Evolutionary conservation across 2,797 vertebrate species (phyloP).

Genomic region (Chloroceryle amazona): DNA sequence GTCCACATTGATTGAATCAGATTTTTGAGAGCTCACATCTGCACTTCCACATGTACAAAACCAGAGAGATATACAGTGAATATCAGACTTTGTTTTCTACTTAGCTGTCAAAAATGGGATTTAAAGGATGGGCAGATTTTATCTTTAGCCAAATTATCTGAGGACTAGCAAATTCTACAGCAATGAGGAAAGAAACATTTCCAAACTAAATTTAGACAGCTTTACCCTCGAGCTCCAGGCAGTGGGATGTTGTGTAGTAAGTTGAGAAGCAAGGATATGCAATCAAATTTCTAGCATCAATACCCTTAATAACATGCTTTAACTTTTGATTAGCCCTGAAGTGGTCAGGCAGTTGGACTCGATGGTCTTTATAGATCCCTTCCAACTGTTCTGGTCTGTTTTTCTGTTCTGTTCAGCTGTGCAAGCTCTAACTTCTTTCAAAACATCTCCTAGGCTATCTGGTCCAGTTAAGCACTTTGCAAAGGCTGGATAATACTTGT

Average conservation of each 20-base stretch:
- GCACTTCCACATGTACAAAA: neutral
- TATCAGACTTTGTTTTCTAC: neutral
- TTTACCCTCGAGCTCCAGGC: neutral
- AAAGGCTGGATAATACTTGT: neutral
- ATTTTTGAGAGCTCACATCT: neutral
- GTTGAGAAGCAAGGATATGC: neutral
- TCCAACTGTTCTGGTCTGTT: neutral
- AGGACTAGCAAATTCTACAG: neutral
- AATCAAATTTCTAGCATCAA: neutral
- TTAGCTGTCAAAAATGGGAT: neutral
- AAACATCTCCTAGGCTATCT: neutral
- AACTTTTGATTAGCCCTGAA: neutral
- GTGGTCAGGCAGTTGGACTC: neutral
- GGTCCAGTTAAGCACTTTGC: neutral
- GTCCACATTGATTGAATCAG: neutral
- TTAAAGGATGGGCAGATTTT: neutral
- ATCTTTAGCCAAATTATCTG: neutral
- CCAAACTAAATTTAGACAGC: neutral
- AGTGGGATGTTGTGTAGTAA: neutral
- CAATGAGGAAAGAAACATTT: neutral
- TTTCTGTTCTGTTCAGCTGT: neutral
- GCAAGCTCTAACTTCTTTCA: neutral
- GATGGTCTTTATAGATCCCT: neutral
- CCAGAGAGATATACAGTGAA: neutral
- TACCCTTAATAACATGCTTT: neutral